Evolutionary conservation across 2,797 vertebrate genomes (phyloP), one percentile per base, ranked within the genome.

Genomic region (Caiman crocodilus): DNA sequence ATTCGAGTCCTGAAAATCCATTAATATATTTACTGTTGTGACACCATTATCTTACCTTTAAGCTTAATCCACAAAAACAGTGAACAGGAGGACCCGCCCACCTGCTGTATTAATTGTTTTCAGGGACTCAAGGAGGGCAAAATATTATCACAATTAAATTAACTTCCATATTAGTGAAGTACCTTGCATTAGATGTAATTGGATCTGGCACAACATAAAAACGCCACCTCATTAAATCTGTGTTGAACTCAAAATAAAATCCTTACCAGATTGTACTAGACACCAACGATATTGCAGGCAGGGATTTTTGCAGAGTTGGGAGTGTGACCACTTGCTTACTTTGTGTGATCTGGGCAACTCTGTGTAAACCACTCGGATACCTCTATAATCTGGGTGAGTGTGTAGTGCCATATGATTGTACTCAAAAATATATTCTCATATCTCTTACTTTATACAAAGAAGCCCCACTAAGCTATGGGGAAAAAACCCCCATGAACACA

Each of bases 181-280:
- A 42, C 76, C 35, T 71, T 30, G 78, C 42, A 17, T 59, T 16
- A 4, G 2, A 20, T 78, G 42, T 42, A 42, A 42, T 90, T 57
- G 79, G 77, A 30, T 81, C 28, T 79, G 57, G 4, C 17, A 79
- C 13, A 69, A 13, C 26, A 17, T 58, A 20, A 80, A 11, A 71
- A 50, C 14, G 18, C 15, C 64, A 65, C n/a, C 64, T 65, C 64
- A 65, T n/a, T 17, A 28, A 30, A 65, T 13, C 9, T 30, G 28
- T 30, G 15, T 7, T 16, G 14, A n/a, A 65, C n/a, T 65, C 63
- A 91, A 88, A 74, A 86, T 35, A 74, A 57, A 86, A 88, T 82
- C 42, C 50, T 18, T 3, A 79, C 2, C 0, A 0, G 61, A 16
- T 75, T 50, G 18, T 73, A 63, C 26, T 8, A 21, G 11, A 69